Conservation (phyloP, 2,888 invertebrate genomes). For the Tipula confusa region DNA sequence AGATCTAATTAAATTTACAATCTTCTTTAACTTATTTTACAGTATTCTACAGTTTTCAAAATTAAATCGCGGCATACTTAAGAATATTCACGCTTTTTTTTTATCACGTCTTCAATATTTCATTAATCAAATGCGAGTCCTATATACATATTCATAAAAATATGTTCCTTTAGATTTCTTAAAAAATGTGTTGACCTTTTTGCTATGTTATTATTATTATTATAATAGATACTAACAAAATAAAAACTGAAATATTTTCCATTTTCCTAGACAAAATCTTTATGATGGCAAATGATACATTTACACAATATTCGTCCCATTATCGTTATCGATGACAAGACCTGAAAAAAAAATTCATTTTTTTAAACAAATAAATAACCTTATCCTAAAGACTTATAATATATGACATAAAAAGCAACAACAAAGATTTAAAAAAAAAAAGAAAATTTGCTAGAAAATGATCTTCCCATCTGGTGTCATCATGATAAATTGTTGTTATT, state of each 20-base stretch:
- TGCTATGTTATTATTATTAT: neutral
- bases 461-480: conserved; percentile 25
- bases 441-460: neutral
- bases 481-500: conserved; percentile 3
- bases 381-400: conserved; percentile 15
- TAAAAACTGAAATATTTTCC: neutral
- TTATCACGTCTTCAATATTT: neutral
- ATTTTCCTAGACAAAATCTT: neutral
- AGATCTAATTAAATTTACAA: too few species aligned
- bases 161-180: neutral
- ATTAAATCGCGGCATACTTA: neutral
- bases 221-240: neutral
- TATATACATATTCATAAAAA: neutral
- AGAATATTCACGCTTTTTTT: neutral
- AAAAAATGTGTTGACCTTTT: neutral
- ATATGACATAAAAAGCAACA: neutral
- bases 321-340: neutral
- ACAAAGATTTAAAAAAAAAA: neutral
- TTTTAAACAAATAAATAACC: conserved; percentile 20
- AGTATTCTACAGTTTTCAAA: neutral
- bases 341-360: neutral
- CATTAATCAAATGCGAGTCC: neutral
- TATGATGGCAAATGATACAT: neutral
- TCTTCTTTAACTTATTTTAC: too few species aligned
- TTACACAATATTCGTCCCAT: neutral